These are phyloP conservation scores for Agrotis exclamationis DNA, from an alignment of 2,888 invertebrate species.

Conservation along the genomic window DNA sequence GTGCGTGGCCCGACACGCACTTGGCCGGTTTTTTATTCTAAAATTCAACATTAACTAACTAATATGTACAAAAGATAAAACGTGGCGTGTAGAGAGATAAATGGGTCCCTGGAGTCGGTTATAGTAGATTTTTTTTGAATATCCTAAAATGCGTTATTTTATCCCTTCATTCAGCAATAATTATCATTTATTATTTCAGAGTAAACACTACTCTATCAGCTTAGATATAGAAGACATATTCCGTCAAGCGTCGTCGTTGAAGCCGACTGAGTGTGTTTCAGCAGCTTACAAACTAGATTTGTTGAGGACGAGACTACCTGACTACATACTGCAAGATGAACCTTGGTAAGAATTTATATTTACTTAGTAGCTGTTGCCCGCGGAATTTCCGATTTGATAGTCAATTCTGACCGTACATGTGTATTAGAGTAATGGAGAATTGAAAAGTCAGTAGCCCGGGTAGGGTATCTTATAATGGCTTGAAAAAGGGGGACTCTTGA, in stretches of 20 bases:
- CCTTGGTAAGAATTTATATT: conserved; percentile 62
- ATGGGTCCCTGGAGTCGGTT: too few relatives aligned
- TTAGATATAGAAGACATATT: conserved; percentile 83
- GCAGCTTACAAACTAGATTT: conserved; percentile 92
- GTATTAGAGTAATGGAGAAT: too few relatives aligned
- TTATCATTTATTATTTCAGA: conserved; percentile 61
- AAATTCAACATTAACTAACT: background rate
- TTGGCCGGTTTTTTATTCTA: conserved; percentile 10
- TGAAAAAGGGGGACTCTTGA: too few relatives aligned
- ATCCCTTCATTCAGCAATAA: background rate
- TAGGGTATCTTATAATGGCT: too few relatives aligned
- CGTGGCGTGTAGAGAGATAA: too few relatives aligned
- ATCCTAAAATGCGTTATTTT: background rate
- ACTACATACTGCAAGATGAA: conserved; percentile 62
- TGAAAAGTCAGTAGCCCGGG: too few relatives aligned
- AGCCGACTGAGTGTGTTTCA: conserved; percentile 94
- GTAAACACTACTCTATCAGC: conserved; percentile 71
- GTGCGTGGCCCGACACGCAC: too few relatives aligned
- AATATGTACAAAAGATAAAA: background rate
- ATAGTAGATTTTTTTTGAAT: background rate
- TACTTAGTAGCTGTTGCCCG: too few relatives aligned
- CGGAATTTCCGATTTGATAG: too few relatives aligned
- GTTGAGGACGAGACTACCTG: conserved; percentile 70
- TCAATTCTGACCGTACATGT: too few relatives aligned
- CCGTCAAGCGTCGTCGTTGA: conserved; percentile 92